These are phyloP conservation scores for Herpailurus yagouaroundi DNA, from an alignment of 2,113 vertebrate species.

Conservation along the genomic window DNA sequence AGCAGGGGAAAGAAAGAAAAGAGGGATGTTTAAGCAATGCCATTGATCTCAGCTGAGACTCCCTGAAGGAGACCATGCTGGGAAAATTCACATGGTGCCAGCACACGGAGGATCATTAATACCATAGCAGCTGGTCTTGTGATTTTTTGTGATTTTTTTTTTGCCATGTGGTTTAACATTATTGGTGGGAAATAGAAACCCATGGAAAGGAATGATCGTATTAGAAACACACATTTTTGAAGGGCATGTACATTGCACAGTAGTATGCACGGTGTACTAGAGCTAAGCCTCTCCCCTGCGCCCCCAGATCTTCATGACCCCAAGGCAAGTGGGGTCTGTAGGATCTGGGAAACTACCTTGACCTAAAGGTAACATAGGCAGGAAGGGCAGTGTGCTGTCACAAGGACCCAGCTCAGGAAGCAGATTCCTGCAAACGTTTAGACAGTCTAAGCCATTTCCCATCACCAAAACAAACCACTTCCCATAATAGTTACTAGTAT, in stretches of 20 bases:
- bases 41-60: not conserved
- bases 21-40: not conserved
- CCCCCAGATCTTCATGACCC: not conserved
- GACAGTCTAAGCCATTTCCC: not conserved
- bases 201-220: not conserved
- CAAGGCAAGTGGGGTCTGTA: not conserved
- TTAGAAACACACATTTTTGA: not conserved
- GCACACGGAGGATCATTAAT: not conserved
- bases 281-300: not conserved
- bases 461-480: not conserved
- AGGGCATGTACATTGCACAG: not conserved
- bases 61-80: not conserved
- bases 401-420: not conserved
- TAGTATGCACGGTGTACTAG: too few relatives aligned
- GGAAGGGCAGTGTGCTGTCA: not conserved
- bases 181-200: constrained; percentile 14
- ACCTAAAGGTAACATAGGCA: not conserved
- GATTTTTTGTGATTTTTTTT: not conserved
- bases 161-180: not conserved
- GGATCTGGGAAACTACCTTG: not conserved
- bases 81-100: not conserved
- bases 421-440: not conserved
- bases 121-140: not conserved
- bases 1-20: not conserved
- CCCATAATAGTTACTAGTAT: not conserved